A percentile compares a stretch with the other conserved stretches of the same genome.
These are phyloP conservation scores for Osmoderma eremita DNA, from an alignment of 2,888 invertebrate genomes.

Conservation along the genomic window DNA sequence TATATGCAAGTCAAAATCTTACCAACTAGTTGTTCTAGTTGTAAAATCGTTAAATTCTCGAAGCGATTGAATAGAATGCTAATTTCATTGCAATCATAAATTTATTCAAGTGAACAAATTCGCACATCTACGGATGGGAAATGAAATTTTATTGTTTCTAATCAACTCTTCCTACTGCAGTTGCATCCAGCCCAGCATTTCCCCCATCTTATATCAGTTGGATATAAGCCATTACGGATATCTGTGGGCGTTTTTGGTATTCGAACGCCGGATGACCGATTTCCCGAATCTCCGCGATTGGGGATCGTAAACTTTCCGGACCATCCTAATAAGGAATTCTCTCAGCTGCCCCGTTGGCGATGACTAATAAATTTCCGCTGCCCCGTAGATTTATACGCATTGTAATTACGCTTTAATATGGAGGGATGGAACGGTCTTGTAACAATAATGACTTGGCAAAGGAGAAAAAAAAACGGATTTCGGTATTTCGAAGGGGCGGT, in stretches of 20 bases:
- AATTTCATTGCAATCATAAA: too few species aligned
- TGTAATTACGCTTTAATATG: slow-evolving; percentile 28
- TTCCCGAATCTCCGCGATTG: background rate
- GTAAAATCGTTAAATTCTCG: too few species aligned
- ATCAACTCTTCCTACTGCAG: background rate
- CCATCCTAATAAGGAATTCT: slow-evolving; percentile 5
- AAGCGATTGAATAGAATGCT: too few species aligned
- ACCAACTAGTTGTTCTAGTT: too few species aligned
- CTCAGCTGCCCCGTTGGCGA: background rate
- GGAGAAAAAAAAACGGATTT: background rate
- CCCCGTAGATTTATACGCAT: slow-evolving; percentile 25
- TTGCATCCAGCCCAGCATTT: background rate
- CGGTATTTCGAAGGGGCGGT: background rate
- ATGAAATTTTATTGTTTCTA: background rate
- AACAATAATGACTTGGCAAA: background rate
- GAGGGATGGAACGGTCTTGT: background rate
- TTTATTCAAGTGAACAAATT: background rate
- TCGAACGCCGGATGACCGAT: slow-evolving; percentile 6
- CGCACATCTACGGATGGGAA: background rate
- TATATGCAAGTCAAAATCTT: too few species aligned
- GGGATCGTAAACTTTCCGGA: background rate
- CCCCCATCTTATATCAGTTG: background rate
- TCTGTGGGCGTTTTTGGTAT: background rate
- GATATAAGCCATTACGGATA: background rate
- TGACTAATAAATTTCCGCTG: slow-evolving; percentile 8